phyloP scores from a whole-genome alignment of 2,113 vertebrate species.

The Phalacrocorax brasilianus region DNA sequence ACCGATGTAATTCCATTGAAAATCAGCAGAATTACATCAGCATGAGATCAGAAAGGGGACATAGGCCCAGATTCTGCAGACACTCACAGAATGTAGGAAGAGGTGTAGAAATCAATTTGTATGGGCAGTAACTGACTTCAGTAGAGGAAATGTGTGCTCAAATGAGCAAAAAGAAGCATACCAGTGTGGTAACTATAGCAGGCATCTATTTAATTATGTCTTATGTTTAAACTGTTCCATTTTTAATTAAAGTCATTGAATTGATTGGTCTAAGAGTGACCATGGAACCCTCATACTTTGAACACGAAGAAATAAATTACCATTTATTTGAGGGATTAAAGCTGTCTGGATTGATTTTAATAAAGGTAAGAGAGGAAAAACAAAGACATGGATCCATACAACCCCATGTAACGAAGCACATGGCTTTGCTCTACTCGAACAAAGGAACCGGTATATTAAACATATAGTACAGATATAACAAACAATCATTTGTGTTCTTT shows the following conservation, averaged over 20 bases:
- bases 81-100: constrained; percentile 21
- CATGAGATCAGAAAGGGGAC: constrained; percentile 38
- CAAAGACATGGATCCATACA: constrained; percentile 58
- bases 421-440: constrained; percentile 28
- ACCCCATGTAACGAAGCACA: constrained; percentile 37
- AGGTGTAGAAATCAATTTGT: constrained; percentile 51
- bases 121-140: constrained; percentile 5
- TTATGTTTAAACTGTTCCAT: constrained; percentile 57
- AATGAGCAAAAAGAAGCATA: constrained; percentile 1
- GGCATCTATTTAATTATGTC: constrained; percentile 59
- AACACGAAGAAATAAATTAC: constrained; percentile 71
- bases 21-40: constrained; percentile 43
- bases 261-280: constrained; percentile 65
- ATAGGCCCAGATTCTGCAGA: constrained; percentile 31
- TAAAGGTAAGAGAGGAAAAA: constrained; percentile 72
- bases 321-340: constrained; percentile 69
- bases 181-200: constrained; percentile 48
- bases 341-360: constrained; percentile 72
- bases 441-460: constrained; percentile 62
- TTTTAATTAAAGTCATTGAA: constrained; percentile 77
- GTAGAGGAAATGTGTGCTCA: constrained; percentile 8
- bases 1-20: constrained; percentile 17
- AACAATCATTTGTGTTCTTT: constrained; percentile 25
- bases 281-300: constrained; percentile 56
- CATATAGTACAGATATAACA: constrained; percentile 57